phyloP scores from a whole-genome alignment of 2,113 vertebrate genomes.

The Centropus unirufus region DNA sequence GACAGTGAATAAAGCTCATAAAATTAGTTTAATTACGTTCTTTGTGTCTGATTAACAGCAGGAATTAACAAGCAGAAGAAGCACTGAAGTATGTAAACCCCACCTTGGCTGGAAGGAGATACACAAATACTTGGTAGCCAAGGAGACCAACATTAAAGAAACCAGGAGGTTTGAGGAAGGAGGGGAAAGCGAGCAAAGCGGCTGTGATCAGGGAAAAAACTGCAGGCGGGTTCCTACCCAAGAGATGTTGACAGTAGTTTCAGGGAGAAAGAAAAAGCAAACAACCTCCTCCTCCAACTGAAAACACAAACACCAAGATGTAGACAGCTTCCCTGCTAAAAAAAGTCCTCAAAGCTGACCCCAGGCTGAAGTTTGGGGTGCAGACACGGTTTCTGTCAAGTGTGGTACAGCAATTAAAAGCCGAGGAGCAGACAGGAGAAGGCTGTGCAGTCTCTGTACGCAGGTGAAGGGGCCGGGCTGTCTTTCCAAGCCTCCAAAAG shows the following conservation, averaged over 20 bases:
- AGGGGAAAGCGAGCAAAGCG: not conserved
- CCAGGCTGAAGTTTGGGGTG: not conserved
- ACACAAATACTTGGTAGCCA: slow-evolving; percentile 46
- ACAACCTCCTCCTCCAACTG: not conserved
- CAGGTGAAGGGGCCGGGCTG: not conserved
- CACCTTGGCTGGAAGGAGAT: slow-evolving; percentile 72
- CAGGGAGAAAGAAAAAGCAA: not conserved
- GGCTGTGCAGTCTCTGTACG: not conserved
- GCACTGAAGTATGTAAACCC: slow-evolving; percentile 62
- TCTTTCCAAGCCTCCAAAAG: not conserved
- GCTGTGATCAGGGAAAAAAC: not conserved
- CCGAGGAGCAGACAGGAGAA: not conserved
- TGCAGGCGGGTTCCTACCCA: not conserved
- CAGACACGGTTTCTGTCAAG: not conserved
- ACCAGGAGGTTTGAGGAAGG: not conserved
- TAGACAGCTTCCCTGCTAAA: not conserved
- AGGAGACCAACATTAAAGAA: slow-evolving; percentile 46
- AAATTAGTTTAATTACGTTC: slow-evolving; percentile 66
- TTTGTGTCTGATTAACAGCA: slow-evolving; percentile 72
- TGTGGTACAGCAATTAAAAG: not conserved
- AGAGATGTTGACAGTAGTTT: not conserved
- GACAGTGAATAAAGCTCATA: slow-evolving; percentile 63
- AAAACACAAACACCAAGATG: not conserved
- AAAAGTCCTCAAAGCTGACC: not conserved
- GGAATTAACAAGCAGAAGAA: slow-evolving; percentile 75